phyloP scores from a whole-genome alignment of 2,888 invertebrate genomes.

The Phortica magna region DNA sequence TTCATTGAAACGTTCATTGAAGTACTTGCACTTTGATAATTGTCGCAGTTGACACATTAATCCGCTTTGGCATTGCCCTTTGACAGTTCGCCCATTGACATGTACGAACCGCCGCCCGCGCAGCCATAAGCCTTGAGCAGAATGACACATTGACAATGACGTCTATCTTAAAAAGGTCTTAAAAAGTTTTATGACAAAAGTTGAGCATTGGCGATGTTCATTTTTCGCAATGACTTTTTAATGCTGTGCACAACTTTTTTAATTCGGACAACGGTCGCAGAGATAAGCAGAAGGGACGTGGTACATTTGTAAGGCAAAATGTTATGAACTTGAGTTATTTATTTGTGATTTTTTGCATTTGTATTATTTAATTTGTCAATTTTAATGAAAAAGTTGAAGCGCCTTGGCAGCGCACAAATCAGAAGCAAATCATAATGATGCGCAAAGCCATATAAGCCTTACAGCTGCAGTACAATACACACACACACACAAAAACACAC shows the following conservation, averaged over 20 bases:
- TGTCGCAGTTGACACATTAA: constrained; percentile 60
- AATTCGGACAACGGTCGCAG: neutral
- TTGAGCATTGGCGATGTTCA: constrained; percentile 1
- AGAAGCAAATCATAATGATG: too few relatives aligned
- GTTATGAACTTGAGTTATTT: neutral
- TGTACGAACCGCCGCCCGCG: neutral
- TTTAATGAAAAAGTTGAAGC: too few relatives aligned
- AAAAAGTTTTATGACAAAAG: constrained; percentile 27
- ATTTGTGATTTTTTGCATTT: neutral
- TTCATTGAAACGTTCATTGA: neutral
- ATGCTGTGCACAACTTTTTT: constrained; percentile 24
- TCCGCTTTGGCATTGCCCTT: constrained; percentile 41
- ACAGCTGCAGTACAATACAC: constrained; percentile 19
- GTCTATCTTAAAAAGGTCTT: constrained; percentile 10
- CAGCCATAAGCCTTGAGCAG: neutral
- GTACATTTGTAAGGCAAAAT: neutral
- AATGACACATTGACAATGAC: neutral
- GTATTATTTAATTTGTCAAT: too few relatives aligned
- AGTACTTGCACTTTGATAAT: constrained; percentile 32
- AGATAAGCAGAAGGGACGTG: neutral
- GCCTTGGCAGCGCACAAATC: too few relatives aligned
- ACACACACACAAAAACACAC: constrained; percentile 33
- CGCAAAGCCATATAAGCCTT: too few relatives aligned
- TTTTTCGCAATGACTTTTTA: constrained; percentile 31
- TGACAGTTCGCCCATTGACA: neutral